Percentiles rank a stretch among this genome's conserved stretches.
phyloP scores from a whole-genome alignment of 2,113 vertebrate species.

The Dicerorhinus sumatrensis region DNA sequence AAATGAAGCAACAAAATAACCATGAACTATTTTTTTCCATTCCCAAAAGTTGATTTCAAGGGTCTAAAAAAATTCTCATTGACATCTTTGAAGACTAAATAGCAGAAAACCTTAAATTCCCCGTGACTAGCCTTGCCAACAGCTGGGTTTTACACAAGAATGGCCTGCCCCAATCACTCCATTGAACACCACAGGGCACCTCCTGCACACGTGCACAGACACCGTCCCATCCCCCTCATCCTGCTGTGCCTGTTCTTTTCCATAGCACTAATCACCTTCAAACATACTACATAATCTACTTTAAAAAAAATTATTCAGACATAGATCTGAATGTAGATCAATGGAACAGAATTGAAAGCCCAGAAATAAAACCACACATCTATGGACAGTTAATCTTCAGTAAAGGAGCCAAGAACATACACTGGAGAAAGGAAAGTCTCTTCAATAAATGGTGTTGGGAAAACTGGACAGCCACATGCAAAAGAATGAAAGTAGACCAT shows the following conservation, averaged over 20 bases:
- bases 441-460: too few species aligned
- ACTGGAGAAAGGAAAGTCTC: too few species aligned
- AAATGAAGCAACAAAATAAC: background rate
- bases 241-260: background rate
- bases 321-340: too few species aligned
- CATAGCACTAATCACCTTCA: background rate
- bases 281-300: background rate
- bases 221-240: too few species aligned
- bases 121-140: background rate
- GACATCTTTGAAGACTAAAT: background rate
- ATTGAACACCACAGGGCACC: accelerated
- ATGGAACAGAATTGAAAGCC: too few species aligned
- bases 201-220: too few species aligned
- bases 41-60: background rate
- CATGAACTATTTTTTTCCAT: background rate
- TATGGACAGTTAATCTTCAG: too few species aligned
- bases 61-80: background rate
- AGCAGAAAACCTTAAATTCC: background rate
- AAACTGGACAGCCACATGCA: too few species aligned
- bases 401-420: too few species aligned
- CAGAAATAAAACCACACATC: too few species aligned
- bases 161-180: background rate
- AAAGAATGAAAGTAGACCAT: too few species aligned
- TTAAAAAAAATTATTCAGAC: too few species aligned
- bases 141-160: background rate